Percentiles rank a stretch among this genome's conserved stretches.
Evolutionary conservation across 2,797 vertebrate genomes (phyloP).

Genomic region (Notolepis coatsorum): DNA sequence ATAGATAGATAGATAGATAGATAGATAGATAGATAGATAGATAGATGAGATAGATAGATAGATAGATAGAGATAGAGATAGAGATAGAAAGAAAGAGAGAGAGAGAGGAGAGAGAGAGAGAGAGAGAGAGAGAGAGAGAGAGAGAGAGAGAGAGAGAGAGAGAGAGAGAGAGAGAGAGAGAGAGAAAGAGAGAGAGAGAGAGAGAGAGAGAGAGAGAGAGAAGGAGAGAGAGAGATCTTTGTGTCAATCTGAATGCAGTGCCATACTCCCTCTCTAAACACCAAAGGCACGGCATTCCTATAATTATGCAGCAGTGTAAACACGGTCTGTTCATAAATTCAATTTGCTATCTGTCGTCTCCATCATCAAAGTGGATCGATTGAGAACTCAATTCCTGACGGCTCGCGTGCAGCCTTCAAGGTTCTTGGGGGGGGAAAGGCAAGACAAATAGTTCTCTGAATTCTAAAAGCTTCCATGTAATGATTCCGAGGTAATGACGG

Average conservation of each 20-base stretch:
- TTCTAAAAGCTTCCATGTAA: slow-evolving; percentile 35
- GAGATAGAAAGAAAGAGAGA: too few species aligned
- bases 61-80: too few species aligned
- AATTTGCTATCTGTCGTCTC: slow-evolving; percentile 80
- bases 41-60: too few species aligned
- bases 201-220: too few species aligned
- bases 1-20: too few species aligned
- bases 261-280: slow-evolving; percentile 53
- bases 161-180: too few species aligned
- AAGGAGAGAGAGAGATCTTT: too few species aligned
- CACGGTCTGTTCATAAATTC: slow-evolving; percentile 77
- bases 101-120: too few species aligned
- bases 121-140: too few species aligned
- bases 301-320: slow-evolving; percentile 79
- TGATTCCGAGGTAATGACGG: neutral
- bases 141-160: too few species aligned
- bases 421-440: slow-evolving; percentile 45
- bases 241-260: slow-evolving; percentile 34
- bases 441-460: slow-evolving; percentile 40
- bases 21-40: too few species aligned
- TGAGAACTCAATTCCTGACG: slow-evolving; percentile 71
- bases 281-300: slow-evolving; percentile 61
- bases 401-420: slow-evolving; percentile 57
- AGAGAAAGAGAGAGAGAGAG: too few species aligned
- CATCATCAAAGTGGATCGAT: slow-evolving; percentile 65